Conservation (phyloP, 2,888 invertebrate species). For the Eristalinus sepulchralis region DNA sequence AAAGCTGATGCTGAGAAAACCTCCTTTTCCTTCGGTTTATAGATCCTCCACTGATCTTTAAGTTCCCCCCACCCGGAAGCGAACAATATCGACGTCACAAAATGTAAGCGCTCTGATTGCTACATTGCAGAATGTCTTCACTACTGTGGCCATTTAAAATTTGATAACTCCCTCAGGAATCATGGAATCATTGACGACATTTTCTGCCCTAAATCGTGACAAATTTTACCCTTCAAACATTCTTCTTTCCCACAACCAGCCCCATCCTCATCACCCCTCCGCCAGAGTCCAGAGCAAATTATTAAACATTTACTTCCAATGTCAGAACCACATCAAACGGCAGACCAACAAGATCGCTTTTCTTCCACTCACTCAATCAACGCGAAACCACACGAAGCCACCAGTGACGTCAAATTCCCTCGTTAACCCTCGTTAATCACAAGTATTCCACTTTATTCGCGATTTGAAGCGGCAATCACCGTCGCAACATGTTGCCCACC, state of each 20-base stretch:
- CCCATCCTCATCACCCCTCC: neutral
- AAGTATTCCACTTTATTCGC: neutral
- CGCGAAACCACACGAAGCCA: neutral
- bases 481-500: slow-evolving; percentile 13
- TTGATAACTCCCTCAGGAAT: too few species aligned
- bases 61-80: too few species aligned
- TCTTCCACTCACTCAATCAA: neutral
- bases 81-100: too few species aligned
- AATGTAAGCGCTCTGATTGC: too few species aligned
- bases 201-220: too few species aligned
- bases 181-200: too few species aligned
- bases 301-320: neutral
- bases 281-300: neutral
- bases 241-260: neutral
- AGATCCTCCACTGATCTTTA: too few species aligned
- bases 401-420: neutral
- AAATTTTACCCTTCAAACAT: too few species aligned
- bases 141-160: too few species aligned
- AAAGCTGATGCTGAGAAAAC: too few species aligned
- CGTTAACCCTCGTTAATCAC: neutral
- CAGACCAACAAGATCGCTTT: neutral
- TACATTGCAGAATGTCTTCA: too few species aligned
- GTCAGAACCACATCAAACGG: neutral
- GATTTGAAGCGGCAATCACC: neutral
- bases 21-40: too few species aligned